phyloP scores from a whole-genome alignment of 2,888 invertebrate genomes.

The Eupithecia centaureata region DNA sequence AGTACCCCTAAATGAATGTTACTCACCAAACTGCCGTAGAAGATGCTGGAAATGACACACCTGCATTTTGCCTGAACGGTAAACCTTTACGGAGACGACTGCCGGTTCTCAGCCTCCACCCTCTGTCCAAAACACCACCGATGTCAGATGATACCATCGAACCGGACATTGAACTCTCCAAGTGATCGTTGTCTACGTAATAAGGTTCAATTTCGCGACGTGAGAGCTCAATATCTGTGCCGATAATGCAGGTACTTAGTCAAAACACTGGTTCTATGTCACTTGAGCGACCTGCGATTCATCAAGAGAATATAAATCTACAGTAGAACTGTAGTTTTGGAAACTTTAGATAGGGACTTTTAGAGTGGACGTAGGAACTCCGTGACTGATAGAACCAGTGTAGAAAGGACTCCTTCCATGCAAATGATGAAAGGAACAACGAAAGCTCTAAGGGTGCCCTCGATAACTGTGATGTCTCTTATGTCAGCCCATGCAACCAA shows the following conservation, averaged over 20 bases:
- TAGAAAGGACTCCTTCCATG: constrained; percentile 20
- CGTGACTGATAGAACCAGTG: constrained; percentile 13
- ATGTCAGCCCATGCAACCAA: constrained; percentile 71
- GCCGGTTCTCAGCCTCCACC: constrained; percentile 70
- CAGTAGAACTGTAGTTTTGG: not conserved
- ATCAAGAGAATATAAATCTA: not conserved
- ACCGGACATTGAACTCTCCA: constrained; percentile 5
- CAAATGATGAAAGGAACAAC: constrained; percentile 28
- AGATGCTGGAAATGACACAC: constrained; percentile 85
- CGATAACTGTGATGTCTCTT: constrained; percentile 43
- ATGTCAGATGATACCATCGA: constrained; percentile 50
- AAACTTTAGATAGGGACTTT: not conserved
- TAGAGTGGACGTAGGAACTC: not conserved
- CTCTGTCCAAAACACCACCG: constrained; percentile 81
- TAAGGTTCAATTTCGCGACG: not conserved
- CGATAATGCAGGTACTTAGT: not conserved
- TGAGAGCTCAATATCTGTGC: constrained; percentile 3
- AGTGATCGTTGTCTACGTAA: not conserved
- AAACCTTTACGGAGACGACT: constrained; percentile 65
- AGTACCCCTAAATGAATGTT: constrained; percentile 52
- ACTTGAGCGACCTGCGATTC: not conserved
- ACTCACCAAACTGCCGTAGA: constrained; percentile 83
- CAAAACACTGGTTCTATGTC: constrained; percentile 7
- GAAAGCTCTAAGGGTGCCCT: constrained; percentile 42
- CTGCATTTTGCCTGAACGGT: constrained; percentile 79